A percentile compares a stretch with the other conserved stretches of the same genome.
Conservation (phyloP, 2,797 vertebrate genomes). For the Halcyon chelicuti region DNA sequence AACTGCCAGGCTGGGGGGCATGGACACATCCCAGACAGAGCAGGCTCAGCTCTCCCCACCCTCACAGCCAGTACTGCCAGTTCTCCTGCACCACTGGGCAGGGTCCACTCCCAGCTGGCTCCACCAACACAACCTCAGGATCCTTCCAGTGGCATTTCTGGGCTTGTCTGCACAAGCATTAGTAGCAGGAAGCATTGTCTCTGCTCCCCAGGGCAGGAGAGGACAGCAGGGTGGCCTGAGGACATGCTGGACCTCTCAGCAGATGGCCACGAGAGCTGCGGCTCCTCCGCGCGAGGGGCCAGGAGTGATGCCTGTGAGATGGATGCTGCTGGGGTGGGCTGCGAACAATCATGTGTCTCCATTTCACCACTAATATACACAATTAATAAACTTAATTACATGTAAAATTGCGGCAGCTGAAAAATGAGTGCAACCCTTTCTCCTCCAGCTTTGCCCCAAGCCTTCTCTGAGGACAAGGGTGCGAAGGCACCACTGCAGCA, state of each 20-base stretch:
- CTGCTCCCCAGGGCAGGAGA: not conserved
- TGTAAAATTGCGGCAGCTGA: conserved; percentile 69
- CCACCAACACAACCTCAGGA: not conserved
- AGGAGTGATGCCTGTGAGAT: not conserved
- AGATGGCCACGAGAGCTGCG: not conserved
- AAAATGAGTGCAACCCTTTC: conserved; percentile 33
- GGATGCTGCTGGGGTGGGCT: not conserved
- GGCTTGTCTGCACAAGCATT: fast-evolving
- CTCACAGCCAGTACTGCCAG: fast-evolving
- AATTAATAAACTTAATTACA: conserved; percentile 80
- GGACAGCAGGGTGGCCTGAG: not conserved
- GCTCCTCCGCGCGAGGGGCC: fast-evolving
- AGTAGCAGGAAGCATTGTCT: not conserved
- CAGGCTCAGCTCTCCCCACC: not conserved
- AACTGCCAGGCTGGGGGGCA: not conserved
- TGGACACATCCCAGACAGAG: not conserved
- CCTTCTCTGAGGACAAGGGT: fast-evolving
- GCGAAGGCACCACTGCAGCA: not conserved
- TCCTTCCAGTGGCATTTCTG: not conserved
- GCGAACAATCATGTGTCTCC: conserved; percentile 54
- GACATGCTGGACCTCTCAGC: not conserved
- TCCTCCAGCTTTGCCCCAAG: not conserved
- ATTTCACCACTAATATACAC: conserved; percentile 68
- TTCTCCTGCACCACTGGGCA: not conserved
- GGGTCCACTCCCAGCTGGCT: not conserved